A percentile compares a stretch with the other conserved stretches of the same genome.
Conservation (phyloP, 2,888 invertebrate genomes). For the Orthosia cruda region DNA sequence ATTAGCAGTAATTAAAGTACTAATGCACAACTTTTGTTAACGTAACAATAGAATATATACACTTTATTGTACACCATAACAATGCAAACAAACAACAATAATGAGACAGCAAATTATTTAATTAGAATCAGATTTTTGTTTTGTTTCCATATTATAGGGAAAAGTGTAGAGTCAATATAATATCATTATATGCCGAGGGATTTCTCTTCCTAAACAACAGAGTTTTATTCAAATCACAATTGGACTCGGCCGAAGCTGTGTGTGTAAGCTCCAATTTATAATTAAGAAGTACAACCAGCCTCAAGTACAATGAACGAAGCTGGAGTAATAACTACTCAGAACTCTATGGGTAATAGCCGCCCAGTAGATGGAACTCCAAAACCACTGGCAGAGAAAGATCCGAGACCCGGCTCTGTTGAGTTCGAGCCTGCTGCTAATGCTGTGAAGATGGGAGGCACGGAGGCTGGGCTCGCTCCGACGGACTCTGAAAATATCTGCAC, state of each 20-base stretch:
- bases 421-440: neutral
- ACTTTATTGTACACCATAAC: too few species aligned
- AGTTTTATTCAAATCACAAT: neutral
- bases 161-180: too few species aligned
- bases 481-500: neutral
- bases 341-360: neutral
- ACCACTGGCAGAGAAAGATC: neutral
- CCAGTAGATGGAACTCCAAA: neutral
- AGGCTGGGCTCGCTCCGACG: neutral
- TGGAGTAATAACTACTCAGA: neutral
- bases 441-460: neutral
- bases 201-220: neutral
- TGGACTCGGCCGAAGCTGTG: neutral
- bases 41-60: too few species aligned
- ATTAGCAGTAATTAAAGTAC: too few species aligned
- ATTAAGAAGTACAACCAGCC: neutral
- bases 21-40: too few species aligned
- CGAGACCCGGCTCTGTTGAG: neutral
- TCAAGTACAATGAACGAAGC: neutral
- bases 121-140: neutral
- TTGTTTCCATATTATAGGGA: neutral
- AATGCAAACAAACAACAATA: too few species aligned
- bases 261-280: too few species aligned
- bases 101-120: neutral
- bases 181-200: too few species aligned